phyloP scores from a whole-genome alignment of 2,113 vertebrate species.

The Lipophrys pholis region DNA sequence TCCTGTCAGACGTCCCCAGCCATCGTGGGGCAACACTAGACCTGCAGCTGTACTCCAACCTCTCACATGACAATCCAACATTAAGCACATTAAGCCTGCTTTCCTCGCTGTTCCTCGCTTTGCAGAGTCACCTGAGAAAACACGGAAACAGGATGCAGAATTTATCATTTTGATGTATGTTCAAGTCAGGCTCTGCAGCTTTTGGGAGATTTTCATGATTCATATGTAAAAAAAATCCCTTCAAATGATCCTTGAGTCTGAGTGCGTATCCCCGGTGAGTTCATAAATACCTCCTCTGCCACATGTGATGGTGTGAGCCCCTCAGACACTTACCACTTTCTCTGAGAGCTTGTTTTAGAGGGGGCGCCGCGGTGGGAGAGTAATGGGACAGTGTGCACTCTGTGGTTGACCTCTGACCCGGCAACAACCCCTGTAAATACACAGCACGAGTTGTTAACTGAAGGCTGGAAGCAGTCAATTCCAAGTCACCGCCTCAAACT shows the following conservation, averaged over 20 bases:
- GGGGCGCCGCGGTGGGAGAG: conserved; percentile 35
- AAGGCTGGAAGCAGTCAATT: conserved; percentile 16
- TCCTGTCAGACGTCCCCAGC: conserved; percentile 63
- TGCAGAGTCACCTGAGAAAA: conserved; percentile 18
- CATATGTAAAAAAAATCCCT: conserved; percentile 10
- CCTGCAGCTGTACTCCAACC: conserved; percentile 58
- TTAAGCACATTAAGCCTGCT: conserved; percentile 52
- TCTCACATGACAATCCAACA: conserved; percentile 65
- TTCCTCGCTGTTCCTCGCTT: neutral
- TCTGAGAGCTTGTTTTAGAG: conserved; percentile 56
- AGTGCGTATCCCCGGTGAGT: neutral
- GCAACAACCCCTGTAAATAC: conserved; percentile 69
- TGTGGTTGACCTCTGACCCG: conserved; percentile 68
- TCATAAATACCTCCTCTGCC: conserved; percentile 43
- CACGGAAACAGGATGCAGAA: neutral
- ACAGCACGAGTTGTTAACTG: conserved; percentile 24
- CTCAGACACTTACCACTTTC: conserved; percentile 59
- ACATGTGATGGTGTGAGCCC: conserved; percentile 44
- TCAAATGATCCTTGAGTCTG: neutral
- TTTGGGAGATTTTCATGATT: neutral
- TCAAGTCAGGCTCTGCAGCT: neutral
- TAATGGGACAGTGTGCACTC: conserved; percentile 62
- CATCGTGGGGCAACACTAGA: conserved; percentile 65
- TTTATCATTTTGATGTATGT: neutral
- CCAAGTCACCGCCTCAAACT: conserved; percentile 15